Percentiles rank a stretch among this genome's conserved stretches.
Conservation (phyloP, 2,888 invertebrate species). For the Metacarcinus magister region DNA sequence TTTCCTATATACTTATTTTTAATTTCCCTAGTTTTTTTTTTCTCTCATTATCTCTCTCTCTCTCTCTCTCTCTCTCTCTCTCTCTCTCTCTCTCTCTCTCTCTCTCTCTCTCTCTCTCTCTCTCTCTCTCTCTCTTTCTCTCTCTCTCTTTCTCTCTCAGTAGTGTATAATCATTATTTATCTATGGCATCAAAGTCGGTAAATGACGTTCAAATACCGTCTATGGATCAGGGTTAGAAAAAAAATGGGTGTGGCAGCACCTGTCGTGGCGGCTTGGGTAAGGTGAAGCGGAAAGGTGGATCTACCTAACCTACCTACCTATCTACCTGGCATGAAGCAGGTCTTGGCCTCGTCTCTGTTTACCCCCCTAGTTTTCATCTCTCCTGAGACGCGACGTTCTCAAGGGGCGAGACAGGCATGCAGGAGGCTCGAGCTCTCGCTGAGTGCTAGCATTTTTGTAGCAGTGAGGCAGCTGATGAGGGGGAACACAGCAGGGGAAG, state of each 20-base stretch:
- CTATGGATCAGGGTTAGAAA: neutral
- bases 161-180: too few species aligned
- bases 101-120: constrained; percentile 27
- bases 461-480: neutral
- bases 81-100: constrained; percentile 51
- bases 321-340: neutral
- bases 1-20: neutral
- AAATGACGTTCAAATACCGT: neutral
- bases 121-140: constrained; percentile 54
- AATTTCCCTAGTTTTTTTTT: neutral
- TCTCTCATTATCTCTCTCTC: constrained; percentile 53
- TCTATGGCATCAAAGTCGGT: neutral
- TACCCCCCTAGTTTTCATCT: neutral
- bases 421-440: neutral
- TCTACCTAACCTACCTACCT: neutral
- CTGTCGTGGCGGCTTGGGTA: constrained; percentile 22
- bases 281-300: neutral
- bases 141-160: neutral
- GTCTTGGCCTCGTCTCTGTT: neutral
- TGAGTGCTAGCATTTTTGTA: constrained; percentile 3
- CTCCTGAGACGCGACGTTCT: neutral
- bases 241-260: neutral
- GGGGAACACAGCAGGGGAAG: neutral
- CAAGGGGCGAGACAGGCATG: neutral
- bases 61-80: constrained; percentile 59